Evolutionary conservation across 2,888 invertebrate genomes (phyloP).

Genomic region (Scelioninae gen. 1): DNA sequence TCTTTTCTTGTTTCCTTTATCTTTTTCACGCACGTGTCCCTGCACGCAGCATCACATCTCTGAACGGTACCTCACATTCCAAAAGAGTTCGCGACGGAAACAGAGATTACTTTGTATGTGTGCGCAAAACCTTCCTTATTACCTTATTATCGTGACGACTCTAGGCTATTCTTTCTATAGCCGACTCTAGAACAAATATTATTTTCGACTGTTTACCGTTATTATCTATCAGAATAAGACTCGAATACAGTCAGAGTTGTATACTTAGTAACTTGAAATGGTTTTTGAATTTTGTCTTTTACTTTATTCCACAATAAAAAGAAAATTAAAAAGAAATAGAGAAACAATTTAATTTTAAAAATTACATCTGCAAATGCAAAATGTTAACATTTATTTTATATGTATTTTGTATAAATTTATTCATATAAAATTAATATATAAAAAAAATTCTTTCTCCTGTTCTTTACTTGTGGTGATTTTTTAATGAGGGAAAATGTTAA

Average conservation of each 20-base stretch:
- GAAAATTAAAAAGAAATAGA: too few relatives aligned
- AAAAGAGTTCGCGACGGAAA: slow-evolving; percentile 51
- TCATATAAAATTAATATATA: too few relatives aligned
- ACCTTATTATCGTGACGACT: slow-evolving; percentile 37
- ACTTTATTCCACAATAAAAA: too few relatives aligned
- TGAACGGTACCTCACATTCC: slow-evolving; percentile 69
- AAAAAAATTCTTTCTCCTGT: too few relatives aligned
- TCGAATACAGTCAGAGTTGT: background rate
- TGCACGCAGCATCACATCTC: slow-evolving; percentile 36
- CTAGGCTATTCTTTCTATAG: slow-evolving; percentile 29
- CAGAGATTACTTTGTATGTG: slow-evolving; percentile 62
- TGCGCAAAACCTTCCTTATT: slow-evolving; percentile 39
- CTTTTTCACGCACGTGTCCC: slow-evolving; percentile 55
- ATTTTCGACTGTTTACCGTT: slow-evolving; percentile 52
- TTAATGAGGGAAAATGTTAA: too few relatives aligned
- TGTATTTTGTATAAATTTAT: too few relatives aligned
- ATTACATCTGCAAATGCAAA: too few relatives aligned
- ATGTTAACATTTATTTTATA: too few relatives aligned
- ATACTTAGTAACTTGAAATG: too few relatives aligned
- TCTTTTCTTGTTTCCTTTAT: slow-evolving; percentile 14
- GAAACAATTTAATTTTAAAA: too few relatives aligned
- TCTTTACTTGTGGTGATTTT: too few relatives aligned
- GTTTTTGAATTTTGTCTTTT: too few relatives aligned
- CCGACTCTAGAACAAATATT: slow-evolving; percentile 39
- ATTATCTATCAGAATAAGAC: background rate